Conservation (phyloP, 2,888 invertebrate species). For the Sericinus montela region DNA sequence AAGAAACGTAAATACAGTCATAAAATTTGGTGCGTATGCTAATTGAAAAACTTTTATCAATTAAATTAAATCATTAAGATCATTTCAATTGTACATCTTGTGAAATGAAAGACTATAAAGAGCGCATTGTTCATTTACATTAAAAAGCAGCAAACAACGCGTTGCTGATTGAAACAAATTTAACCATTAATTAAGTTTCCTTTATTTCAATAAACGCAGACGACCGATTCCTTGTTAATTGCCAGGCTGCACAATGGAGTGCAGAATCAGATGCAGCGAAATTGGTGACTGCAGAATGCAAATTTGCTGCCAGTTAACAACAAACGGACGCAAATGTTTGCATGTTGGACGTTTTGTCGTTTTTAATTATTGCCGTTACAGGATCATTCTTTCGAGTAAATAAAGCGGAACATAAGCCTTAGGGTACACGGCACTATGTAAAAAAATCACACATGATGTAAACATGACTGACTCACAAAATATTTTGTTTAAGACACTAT, state of each 20-base stretch:
- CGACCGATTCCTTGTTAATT: slow-evolving; percentile 66
- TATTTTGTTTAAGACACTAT: too few species aligned
- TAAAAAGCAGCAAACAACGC: slow-evolving; percentile 26
- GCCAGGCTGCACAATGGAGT: slow-evolving; percentile 47
- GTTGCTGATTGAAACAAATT: slow-evolving; percentile 30
- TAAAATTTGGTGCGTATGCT: too few species aligned
- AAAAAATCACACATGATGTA: too few species aligned
- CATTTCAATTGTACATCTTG: slow-evolving; percentile 9
- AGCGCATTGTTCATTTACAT: slow-evolving; percentile 22
- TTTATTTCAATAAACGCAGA: slow-evolving; percentile 59
- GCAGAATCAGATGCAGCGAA: slow-evolving; percentile 47
- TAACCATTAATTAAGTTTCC: slow-evolving; percentile 52
- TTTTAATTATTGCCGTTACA: slow-evolving; percentile 46
- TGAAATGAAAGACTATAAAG: slow-evolving; percentile 2
- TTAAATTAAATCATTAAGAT: slow-evolving; percentile 1
- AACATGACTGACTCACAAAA: too few species aligned
- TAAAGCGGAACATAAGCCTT: too few species aligned
- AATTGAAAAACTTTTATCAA: too few species aligned
- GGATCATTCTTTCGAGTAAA: too few species aligned
- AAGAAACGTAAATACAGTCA: too few species aligned
- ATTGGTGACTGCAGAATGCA: slow-evolving; percentile 44
- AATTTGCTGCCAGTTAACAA: slow-evolving; percentile 36
- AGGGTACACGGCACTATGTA: too few species aligned
- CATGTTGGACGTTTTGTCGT: slow-evolving; percentile 46
- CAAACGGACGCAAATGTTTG: slow-evolving; percentile 52